Evolutionary conservation across 1,140 invertebrate species (phyloP).

Genomic region (Polyergus mexicanus): DNA sequence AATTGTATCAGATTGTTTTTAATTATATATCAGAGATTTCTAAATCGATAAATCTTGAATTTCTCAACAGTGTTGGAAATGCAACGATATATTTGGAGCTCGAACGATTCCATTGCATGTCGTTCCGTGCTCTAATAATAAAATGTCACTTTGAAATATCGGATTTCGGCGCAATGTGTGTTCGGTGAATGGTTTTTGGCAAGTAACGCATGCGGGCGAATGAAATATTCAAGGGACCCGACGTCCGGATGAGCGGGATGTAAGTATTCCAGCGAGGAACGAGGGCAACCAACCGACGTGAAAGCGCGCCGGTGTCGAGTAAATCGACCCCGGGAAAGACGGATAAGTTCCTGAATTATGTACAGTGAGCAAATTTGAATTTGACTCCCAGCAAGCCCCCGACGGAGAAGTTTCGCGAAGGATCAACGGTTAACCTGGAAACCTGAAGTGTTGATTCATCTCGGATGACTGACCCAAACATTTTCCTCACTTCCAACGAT

Average conservation of each 20-base stretch:
- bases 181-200: background rate
- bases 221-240: constrained; percentile 46
- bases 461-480: background rate
- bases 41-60: background rate
- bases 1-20: background rate
- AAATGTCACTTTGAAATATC: constrained; percentile 23
- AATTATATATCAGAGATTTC: background rate
- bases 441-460: constrained; percentile 36
- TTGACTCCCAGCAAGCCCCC: constrained; percentile 7
- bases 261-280: background rate
- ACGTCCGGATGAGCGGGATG: constrained; percentile 33
- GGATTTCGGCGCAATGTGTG: constrained; percentile 10
- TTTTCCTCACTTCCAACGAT: background rate
- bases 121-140: constrained; percentile 20
- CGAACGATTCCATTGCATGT: background rate
- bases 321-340: constrained; percentile 45
- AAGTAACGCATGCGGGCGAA: constrained; percentile 25
- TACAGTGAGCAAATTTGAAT: constrained; percentile 55
- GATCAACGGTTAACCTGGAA: constrained; percentile 15
- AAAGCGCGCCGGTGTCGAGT: constrained; percentile 44
- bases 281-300: constrained; percentile 16
- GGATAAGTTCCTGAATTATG: constrained; percentile 62
- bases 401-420: background rate
- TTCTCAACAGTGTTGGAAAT: background rate
- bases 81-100: constrained; percentile 12